Conservation (phyloP, 2,113 vertebrate genomes). For the Podarcis muralis region DNA sequence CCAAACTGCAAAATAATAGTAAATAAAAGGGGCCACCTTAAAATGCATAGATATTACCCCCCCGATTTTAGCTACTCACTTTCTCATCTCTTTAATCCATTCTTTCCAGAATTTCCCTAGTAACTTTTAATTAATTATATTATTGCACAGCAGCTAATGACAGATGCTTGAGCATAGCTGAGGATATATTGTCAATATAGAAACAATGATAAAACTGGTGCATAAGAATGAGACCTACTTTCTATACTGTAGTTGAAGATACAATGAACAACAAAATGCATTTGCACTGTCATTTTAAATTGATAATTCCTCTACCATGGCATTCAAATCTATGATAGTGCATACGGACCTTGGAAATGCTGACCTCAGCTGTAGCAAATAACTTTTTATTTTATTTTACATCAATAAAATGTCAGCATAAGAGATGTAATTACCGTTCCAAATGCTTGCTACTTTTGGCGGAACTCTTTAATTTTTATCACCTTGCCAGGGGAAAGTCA, state of each 20-base stretch:
- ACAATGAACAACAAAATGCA: neutral
- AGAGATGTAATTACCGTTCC: neutral
- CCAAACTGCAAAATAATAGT: neutral
- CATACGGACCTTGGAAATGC: neutral
- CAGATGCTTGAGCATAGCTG: neutral
- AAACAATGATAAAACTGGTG: neutral
- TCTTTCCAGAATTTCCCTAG: neutral
- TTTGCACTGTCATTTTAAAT: neutral
- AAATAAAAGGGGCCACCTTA: constrained; percentile 7
- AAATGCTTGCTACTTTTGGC: neutral
- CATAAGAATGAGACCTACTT: neutral
- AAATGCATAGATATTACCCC: neutral
- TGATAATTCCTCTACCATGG: neutral
- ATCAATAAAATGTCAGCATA: neutral
- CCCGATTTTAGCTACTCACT: constrained; percentile 27
- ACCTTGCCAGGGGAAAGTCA: neutral
- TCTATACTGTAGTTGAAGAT: neutral
- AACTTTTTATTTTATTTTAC: neutral
- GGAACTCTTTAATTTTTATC: neutral
- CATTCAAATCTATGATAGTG: neutral
- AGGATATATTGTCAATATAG: neutral
- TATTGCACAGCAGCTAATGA: constrained; percentile 2
- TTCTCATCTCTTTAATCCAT: too few relatives aligned
- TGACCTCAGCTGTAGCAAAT: neutral
- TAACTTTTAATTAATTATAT: neutral